Base-by-base conservation (phyloP, 2,888 invertebrate genomes). In the Lysandra coridon region DNA sequence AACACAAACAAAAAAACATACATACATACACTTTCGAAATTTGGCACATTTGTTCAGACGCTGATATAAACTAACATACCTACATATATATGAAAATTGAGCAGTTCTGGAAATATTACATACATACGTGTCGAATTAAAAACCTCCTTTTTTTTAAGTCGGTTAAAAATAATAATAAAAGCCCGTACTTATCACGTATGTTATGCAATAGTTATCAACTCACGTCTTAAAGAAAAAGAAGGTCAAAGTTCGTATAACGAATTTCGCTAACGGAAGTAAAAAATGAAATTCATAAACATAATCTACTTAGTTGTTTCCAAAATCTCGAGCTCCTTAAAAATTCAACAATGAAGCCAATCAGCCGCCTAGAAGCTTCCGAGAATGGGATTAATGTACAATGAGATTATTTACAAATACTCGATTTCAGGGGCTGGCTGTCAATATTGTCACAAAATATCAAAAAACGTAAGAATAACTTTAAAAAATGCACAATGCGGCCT, bases 381-480 rank as follows among this genome's bases (percentile, higher is more conserved):
- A 91, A 90, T 88, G 83, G 90, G 89, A 91, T 92, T 91, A 92
- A 92, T 93, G 92, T 92, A 92, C 91, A 93, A 94, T 92, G 86
- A 91, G 92, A 91, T 93, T 93, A 93, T 94, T 93, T 94, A 92
- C 92, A 91, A 88, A 92, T 92, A 89, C 91, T 91, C 88, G 83
- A 90, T 85, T 87, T 86, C 83, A 83, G 79, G 79, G 75, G 85
- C 85, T 87, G 89, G 91, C 92, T 91, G 93, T 94, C 94, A 94
- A 93, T 94, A 92, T 94, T 94, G 90, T 93, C 91, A 92, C 92
- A 92, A 91, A 92, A 93, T 89, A 92, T 90, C 86, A 87, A 86
- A 88, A 85, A 83, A 79, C 78, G 79, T 80, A 84, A 57, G 86
- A 87, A 86, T 86, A 83, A 80, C 81, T 80, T 81, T 81, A 84